Base-by-base conservation (phyloP, 2,113 vertebrate genomes). In the Pleuronectes platessa region DNA sequence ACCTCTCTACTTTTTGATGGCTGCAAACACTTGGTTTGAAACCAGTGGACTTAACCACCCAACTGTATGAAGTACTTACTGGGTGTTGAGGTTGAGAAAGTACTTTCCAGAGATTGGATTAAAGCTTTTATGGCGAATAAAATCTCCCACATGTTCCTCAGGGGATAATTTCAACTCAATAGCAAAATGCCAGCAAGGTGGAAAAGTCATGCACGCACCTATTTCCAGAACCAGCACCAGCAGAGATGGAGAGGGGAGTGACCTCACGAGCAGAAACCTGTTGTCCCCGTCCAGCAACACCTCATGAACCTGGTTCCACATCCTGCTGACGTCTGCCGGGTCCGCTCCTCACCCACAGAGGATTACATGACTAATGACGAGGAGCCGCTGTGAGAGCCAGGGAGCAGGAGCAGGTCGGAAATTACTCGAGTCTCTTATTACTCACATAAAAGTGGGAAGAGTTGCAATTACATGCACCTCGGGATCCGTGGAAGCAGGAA, bases 251-350 rank as follows among this genome's bases (percentile, higher is more conserved):
- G 18, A 3, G 5, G 58, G 72, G 58, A 54, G 71, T 93, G 85
- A 92, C 84, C 81, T 92, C 84, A 90, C 81, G 69, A 84, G 67
- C 51, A 79, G 68, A 81, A 68, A 49, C 70, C 86, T 85, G 84
- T 82, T 82, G 86, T 88, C 89, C 68, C 75, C 1, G 49, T 93
- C 86, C 90, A 92, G 89, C 81, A 91, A 91, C 93, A 93, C 91
- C 86, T 93, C 88, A 71, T 91, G 89, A 93, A 85, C 62, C 37
- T 1, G 11, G 62, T 37, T 72, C 88, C 82, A 87, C 87, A 84
- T 91, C 77, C 84, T 80, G 88, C 77, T 76, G 75, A 23, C 62
- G 79, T 79, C 72, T 70, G 3, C 72, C 21, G 40, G 81, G 68
- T 77, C 83, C 15, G 13, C 42, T 3, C 68, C 51, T 61, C 9